A percentile compares a stretch with the other conserved stretches of the same genome.
phyloP scores from a whole-genome alignment of 2,797 vertebrate genomes.

The Parambassis ranga region DNA sequence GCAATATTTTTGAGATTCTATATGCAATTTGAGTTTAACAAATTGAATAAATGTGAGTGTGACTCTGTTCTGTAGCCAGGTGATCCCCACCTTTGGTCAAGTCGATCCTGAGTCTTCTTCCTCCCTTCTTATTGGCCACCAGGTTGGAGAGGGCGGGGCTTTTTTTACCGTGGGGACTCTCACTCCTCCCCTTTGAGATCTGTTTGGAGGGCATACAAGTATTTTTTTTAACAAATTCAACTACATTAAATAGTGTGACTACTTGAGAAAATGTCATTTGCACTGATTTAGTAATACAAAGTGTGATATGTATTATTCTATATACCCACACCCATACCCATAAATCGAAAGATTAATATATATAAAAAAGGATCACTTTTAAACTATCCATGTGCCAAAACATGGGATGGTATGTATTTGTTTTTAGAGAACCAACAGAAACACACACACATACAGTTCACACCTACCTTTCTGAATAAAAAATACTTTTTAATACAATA shows the following conservation, averaged over 20 bases:
- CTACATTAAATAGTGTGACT: not conserved
- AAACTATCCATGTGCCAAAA: not conserved
- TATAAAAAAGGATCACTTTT: too few species aligned
- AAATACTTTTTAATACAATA: constrained; percentile 13
- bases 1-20: not conserved
- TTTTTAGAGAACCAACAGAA: not conserved
- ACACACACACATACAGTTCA: not conserved
- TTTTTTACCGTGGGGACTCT: constrained; percentile 79
- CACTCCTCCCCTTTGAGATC: constrained; percentile 56
- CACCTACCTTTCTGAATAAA: not conserved
- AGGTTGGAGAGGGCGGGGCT: constrained; percentile 82
- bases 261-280: not conserved
- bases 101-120: constrained; percentile 90
- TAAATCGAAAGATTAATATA: too few species aligned
- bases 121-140: constrained; percentile 85
- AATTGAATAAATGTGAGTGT: too few species aligned
- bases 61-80: not conserved
- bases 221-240: too few species aligned
- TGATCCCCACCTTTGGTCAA: constrained; percentile 90
- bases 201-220: constrained; percentile 9
- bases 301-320: not conserved
- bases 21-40: not conserved
- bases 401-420: not conserved
- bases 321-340: too few species aligned
- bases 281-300: not conserved